phyloP scores from a whole-genome alignment of 2,888 invertebrate genomes.

The Lampropteryx suffumata region DNA sequence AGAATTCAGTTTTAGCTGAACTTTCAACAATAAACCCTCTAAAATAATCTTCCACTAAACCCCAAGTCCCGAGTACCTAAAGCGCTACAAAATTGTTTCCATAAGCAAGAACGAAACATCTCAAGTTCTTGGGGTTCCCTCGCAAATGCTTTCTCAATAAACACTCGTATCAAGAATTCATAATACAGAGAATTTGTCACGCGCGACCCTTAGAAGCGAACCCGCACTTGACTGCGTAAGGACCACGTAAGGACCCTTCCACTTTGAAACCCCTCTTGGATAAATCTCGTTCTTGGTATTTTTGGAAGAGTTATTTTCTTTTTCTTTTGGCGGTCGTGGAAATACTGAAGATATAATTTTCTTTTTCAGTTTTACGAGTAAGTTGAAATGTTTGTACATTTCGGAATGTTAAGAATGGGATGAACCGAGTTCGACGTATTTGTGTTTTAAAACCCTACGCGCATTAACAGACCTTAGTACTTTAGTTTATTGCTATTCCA shows the following conservation, averaged over 20 bases:
- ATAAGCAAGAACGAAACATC: slow-evolving; percentile 12
- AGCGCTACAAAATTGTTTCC: slow-evolving; percentile 11
- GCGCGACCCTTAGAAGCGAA: slow-evolving; percentile 38
- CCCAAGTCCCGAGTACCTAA: neutral
- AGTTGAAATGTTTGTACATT: too few relatives aligned
- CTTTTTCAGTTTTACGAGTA: too few relatives aligned
- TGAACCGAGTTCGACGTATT: too few relatives aligned
- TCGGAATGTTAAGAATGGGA: too few relatives aligned
- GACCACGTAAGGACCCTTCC: slow-evolving; percentile 42
- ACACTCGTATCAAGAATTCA: slow-evolving; percentile 40
- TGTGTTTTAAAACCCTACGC: too few relatives aligned
- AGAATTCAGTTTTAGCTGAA: neutral
- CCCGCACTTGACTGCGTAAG: slow-evolving; percentile 54
- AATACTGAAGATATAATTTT: too few relatives aligned
- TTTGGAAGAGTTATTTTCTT: slow-evolving; percentile 24
- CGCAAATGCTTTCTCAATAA: slow-evolving; percentile 20
- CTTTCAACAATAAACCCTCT: slow-evolving; percentile 2
- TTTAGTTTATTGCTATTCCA: neutral
- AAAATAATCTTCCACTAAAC: slow-evolving; percentile 6
- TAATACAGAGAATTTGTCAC: slow-evolving; percentile 38
- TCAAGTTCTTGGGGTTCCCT: slow-evolving; percentile 6
- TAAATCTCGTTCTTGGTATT: slow-evolving; percentile 30
- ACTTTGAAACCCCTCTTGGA: slow-evolving; percentile 33
- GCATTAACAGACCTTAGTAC: too few relatives aligned
- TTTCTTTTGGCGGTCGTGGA: slow-evolving; percentile 18